Evolutionary conservation across 2,113 vertebrate species (phyloP), one percentile per base, ranked within the genome.

Genomic region (Fregetta grallaria): DNA sequence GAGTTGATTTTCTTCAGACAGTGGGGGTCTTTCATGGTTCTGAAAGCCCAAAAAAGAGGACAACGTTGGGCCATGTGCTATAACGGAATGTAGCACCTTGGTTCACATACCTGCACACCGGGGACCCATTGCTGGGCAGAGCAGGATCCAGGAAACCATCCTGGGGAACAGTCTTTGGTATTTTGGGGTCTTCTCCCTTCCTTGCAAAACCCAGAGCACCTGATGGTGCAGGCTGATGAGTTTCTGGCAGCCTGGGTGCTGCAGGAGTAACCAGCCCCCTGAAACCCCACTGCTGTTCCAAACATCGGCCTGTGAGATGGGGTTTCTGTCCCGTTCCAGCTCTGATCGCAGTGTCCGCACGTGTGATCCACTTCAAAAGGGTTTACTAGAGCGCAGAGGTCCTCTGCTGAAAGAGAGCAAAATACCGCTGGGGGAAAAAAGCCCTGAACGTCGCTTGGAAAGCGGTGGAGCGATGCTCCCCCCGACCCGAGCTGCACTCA

Each of bases 341-440:
- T 44, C 58, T 6, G 10, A 22, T 7, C 4, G 3, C 56, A 2
- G 59, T 3, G 21, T 27, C 44, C 5, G 3, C 55, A 0, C 5
- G 34, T 3, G 6, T 7, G 7, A 16, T 21, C 30, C 13, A 1
- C 11, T 58, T 32, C 49, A 4, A 8, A 6, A 67, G 59, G 59
- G 49, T 30, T 34, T 74, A 55, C 26, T 4, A 7, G 68, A 17
- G 38, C 42, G 13, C 23, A 4, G 23, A 14, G 32, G 3, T 15
- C 56, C 22, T 30, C 23, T 23, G 14, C n/a, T 71, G 16, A 19
- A 42, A 10, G 62, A 16, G 15, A 63, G 7, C n/a, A 11, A 7
- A 12, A 0, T 1, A 1, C 27, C 13, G 3, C 47, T 4, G 70
- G 76, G 68, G 8, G 3, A 21, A 30, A 10, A 10, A 42, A 52